phyloP scores from a whole-genome alignment of 2,113 vertebrate species.

The Arizona elegans region DNA sequence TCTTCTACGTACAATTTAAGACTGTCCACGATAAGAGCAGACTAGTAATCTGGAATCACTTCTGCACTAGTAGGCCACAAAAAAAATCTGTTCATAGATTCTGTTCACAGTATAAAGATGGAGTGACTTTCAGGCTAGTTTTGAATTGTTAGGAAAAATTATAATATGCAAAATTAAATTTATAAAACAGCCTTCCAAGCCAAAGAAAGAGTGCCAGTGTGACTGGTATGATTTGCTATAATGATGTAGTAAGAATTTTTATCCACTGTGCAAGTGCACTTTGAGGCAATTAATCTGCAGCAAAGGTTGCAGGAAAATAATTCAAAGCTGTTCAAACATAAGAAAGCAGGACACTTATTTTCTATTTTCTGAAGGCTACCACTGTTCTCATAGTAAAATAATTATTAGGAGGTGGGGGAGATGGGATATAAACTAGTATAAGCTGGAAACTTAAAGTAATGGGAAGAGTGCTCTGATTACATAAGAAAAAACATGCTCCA shows the following conservation, averaged over 20 bases:
- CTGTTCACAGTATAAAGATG: neutral
- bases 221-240: conserved; percentile 53
- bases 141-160: conserved; percentile 33
- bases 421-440: conserved; percentile 8
- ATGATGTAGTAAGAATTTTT: conserved; percentile 65
- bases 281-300: conserved; percentile 65
- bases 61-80: neutral
- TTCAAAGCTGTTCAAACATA: conserved; percentile 52
- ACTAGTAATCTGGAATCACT: neutral
- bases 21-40: neutral
- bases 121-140: conserved; percentile 47
- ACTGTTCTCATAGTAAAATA: conserved; percentile 50
- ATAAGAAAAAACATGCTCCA: conserved; percentile 28
- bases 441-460: conserved; percentile 22
- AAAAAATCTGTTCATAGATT: neutral
- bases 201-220: conserved; percentile 42
- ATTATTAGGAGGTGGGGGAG: conserved; percentile 21
- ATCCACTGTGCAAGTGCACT: conserved; percentile 62
- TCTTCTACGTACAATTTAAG: neutral
- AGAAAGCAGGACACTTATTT: conserved; percentile 44
- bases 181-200: conserved; percentile 46
- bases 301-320: conserved; percentile 65
- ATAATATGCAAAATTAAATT: conserved; percentile 48
- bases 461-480: conserved; percentile 15
- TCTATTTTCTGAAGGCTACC: conserved; percentile 40